Base-by-base conservation (phyloP, 2,888 invertebrate species). In the Leptodirus hochenwartii region DNA sequence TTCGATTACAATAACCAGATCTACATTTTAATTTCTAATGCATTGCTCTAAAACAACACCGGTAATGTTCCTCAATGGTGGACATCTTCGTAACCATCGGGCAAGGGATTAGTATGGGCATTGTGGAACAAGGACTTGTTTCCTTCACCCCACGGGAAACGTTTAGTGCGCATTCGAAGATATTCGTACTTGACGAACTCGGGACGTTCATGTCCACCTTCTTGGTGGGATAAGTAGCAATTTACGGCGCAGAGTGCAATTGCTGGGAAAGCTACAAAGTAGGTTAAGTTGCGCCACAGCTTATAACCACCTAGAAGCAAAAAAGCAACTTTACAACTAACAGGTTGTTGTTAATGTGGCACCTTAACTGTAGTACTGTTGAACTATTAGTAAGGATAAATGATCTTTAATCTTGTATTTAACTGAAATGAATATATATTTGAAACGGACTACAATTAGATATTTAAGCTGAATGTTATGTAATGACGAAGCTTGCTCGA, bases 121-220 rank as follows among this genome's bases (percentile, higher is more conserved):
- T 87, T 87, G 62, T 88, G 87, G 66, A 90, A 85, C 34, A 88
- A 59, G 3, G 71, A 62, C 48, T 77, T 73, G 51, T 74, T 71
- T 38, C 90, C 90, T 46, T 88, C 87, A 41, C 87, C 82, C 88
- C 88, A 90, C 24, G 87, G 87, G 64, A 84, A 90, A 39, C 74
- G 67, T 73, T 82, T 87, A 39, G 62, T 70, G 32, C 85, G 69
- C 25, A 79, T 55, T 13, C 75, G 62, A 56, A 90, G 41, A 50
- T 80, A 75, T 0, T 80, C 79, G 43, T 79, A 84, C n/a, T 74
- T 61, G 1, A 73, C 51, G 43, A 84, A 88, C 39, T 70, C 69
- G 1, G 75, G 74, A 16, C 69, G 64, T 12, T 59, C 53, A 6
- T 64, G 60, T 27, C 62, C 58, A 17, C 63, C 56, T 37, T 67